phyloP scores from a whole-genome alignment of 2,888 invertebrate genomes.

The Melanophora roralis region DNA sequence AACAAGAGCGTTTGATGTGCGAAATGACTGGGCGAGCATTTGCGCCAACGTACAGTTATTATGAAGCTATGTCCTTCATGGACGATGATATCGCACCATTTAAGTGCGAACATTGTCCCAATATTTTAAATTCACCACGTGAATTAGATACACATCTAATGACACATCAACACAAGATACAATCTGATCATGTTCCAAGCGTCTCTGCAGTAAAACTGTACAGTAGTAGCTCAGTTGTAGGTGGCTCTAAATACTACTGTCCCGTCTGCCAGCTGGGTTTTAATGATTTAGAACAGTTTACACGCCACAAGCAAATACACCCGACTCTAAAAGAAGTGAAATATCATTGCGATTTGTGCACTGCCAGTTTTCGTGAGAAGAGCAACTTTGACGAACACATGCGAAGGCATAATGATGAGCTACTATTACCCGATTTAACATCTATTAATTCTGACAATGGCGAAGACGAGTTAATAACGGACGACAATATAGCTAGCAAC shows the following conservation, averaged over 20 bases:
- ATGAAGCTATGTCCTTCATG: slow-evolving; percentile 73
- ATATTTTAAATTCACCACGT: slow-evolving; percentile 70
- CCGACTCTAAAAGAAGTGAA: slow-evolving; percentile 67
- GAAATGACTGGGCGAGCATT: slow-evolving; percentile 69
- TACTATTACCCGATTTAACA: slow-evolving; percentile 68
- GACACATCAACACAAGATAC: slow-evolving; percentile 68
- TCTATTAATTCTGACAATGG: slow-evolving; percentile 52
- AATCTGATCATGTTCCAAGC: slow-evolving; percentile 28
- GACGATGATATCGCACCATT: slow-evolving; percentile 72
- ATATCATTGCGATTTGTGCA: slow-evolving; percentile 71
- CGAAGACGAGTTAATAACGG: slow-evolving; percentile 47
- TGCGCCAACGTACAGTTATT: slow-evolving; percentile 70
- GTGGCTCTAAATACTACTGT: slow-evolving; percentile 66
- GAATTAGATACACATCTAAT: slow-evolving; percentile 71
- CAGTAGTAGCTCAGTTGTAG: slow-evolving; percentile 8
- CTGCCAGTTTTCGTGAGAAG: slow-evolving; percentile 73
- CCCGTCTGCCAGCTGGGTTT: slow-evolving; percentile 69
- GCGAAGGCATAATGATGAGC: slow-evolving; percentile 72
- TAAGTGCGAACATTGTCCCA: slow-evolving; percentile 71
- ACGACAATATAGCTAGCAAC: slow-evolving; percentile 29
- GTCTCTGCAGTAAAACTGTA: background rate
- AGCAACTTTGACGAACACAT: slow-evolving; percentile 72
- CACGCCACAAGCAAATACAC: slow-evolving; percentile 70
- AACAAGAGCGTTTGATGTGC: slow-evolving; percentile 70
- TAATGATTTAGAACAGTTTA: slow-evolving; percentile 68